Evolutionary conservation across 30 jellyfish, hydroid and myxozoan genomes (phyloP), one percentile per base, ranked within the genome.

Genomic region (Pelagia noctiluca): DNA sequence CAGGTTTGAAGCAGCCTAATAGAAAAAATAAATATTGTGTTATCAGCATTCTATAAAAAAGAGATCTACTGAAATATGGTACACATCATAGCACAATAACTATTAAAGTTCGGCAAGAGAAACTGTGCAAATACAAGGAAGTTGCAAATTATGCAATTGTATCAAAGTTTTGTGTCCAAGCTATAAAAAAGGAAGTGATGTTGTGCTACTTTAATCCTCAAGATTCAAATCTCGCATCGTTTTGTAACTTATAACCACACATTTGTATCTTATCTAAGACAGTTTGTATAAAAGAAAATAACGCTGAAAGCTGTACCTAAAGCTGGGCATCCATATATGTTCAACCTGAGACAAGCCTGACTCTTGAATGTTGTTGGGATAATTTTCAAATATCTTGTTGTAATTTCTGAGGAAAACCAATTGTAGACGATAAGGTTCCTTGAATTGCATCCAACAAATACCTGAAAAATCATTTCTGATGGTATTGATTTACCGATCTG

Each of bases 291-390:
- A 47, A 47, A 8, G 19, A 47, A 47, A 16, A 33, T 3, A 53
- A 10, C 8, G 4, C 5, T n/a, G n/a, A n/a, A n/a, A 62, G 3
- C 35, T 63, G 22, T 50, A 46, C 89, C 89, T 54, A 63, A 69
- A 0, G 23, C 0, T 26, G 89, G 89, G 74, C 93, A 83, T 5
- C 93, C 93, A 83, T 1, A 83, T 13, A 63, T 81, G 49, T 83
- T 54, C 38, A 83, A n/a, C 21, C 93, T 65, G 53, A 83, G 29
- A 29, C 93, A 83, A 5, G 60, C 76, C 11, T 19, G 21, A 25
- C 68, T 46, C 1, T 83, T 19, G 75, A 70, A 61, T 1, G 83
- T 52, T 50, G 61, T 5, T 22, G 93, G 93, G 18, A 23, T 50
- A 16, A 83, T 53, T 60, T 73, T 50, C 8, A 83, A 60, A 61